Conservation (phyloP, 2,888 invertebrate species). For the Strigamia transsilvanica region DNA sequence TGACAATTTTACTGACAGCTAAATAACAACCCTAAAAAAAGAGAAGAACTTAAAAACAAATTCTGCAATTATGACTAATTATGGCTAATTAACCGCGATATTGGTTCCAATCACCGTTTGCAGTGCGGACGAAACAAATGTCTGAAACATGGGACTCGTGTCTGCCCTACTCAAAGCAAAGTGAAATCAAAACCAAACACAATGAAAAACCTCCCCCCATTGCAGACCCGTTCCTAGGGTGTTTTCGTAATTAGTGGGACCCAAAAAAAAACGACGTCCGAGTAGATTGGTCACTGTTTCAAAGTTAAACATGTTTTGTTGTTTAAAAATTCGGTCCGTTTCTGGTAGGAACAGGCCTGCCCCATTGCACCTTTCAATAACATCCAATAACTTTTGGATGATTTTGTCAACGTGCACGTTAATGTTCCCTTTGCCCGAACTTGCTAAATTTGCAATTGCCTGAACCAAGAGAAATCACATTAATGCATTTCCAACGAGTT, state of each 20-base stretch:
- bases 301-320: no score
- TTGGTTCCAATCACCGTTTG: neutral
- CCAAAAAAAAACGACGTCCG: no score
- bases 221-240: no score
- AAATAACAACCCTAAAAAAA: neutral
- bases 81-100: neutral
- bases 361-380: slow-evolving; percentile 7
- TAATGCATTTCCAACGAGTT: no score
- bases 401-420: neutral
- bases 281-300: no score
- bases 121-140: neutral
- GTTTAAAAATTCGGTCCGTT: no score
- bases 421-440: neutral
- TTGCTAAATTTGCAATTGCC: neutral
- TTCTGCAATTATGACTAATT: neutral
- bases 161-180: neutral
- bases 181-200: neutral
- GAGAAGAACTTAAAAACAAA: neutral
- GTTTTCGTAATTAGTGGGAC: no score
- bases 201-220: no score
- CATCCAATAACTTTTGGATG: neutral
- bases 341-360: no score
- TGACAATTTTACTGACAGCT: neutral
- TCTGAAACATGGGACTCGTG: neutral
- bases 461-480: no score